Conservation (phyloP, 2,113 vertebrate genomes). For the Speoplatyrhinus poulsoni region DNA sequence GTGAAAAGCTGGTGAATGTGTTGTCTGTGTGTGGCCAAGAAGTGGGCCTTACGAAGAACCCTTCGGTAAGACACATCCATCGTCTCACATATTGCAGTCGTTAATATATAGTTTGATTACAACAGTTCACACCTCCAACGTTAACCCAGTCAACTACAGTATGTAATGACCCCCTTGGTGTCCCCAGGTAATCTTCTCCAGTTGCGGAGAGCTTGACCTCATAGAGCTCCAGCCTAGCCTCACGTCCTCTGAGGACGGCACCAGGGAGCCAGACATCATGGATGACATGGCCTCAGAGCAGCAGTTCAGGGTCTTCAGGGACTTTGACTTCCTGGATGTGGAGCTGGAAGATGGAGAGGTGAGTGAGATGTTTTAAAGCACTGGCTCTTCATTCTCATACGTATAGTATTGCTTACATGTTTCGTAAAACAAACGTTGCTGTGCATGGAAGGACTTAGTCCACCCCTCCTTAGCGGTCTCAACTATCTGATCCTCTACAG, state of each 20-base stretch:
- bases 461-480: not conserved
- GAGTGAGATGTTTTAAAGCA: constrained; percentile 28
- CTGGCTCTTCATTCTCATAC: not conserved
- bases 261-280: constrained; percentile 88
- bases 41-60: constrained; percentile 95
- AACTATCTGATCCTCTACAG: not conserved
- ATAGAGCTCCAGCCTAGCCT: constrained; percentile 93
- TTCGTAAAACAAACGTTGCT: too few species aligned
- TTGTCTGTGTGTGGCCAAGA: constrained; percentile 95
- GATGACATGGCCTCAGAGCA: constrained; percentile 96
- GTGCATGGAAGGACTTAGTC: too few species aligned
- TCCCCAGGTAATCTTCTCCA: constrained; percentile 94
- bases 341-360: constrained; percentile 99
- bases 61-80: constrained; percentile 83
- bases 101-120: not conserved
- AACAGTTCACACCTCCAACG: not conserved
- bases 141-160: not conserved
- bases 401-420: too few species aligned
- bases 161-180: not conserved
- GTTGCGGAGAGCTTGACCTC: constrained; percentile 94
- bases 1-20: constrained; percentile 95
- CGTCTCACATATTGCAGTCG: not conserved
- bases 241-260: constrained; percentile 91
- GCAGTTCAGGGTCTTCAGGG: constrained; percentile 95
- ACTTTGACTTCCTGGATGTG: constrained; percentile 98